phyloP scores from a whole-genome alignment of 2,113 vertebrate genomes.

The Oncorhynchus nerka region DNA sequence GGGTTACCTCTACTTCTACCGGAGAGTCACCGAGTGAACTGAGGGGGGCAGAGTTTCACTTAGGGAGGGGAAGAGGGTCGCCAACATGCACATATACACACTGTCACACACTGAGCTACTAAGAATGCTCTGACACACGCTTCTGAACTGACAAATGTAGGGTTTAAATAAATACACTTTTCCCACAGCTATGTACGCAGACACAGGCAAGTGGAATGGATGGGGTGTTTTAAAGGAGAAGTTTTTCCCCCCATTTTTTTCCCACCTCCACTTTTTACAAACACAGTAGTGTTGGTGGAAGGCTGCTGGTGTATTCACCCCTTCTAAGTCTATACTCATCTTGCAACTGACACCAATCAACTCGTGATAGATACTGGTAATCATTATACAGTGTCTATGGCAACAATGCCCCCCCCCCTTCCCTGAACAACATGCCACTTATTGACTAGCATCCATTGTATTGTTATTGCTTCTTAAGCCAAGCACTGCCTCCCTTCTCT shows the following conservation, averaged over 20 bases:
- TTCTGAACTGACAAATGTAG: constrained; percentile 50
- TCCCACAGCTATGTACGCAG: constrained; percentile 23
- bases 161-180: constrained; percentile 66
- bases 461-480: constrained; percentile 46
- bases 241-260: constrained; percentile 2
- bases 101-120: constrained; percentile 51
- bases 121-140: constrained; percentile 42
- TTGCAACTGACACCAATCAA: constrained; percentile 5
- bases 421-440: constrained; percentile 20
- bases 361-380: not conserved
- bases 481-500: constrained; percentile 14
- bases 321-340: not conserved
- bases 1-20: constrained; percentile 98
- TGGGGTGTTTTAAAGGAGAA: not conserved
- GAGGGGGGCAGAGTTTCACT: constrained; percentile 25
- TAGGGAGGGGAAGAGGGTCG: constrained; percentile 32
- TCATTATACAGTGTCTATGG: constrained; percentile 34
- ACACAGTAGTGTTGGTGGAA: constrained; percentile 9
- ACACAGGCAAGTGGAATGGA: not conserved
- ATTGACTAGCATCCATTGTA: constrained; percentile 45
- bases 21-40: constrained; percentile 86
- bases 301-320: constrained; percentile 16
- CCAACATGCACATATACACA: constrained; percentile 33
- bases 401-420: constrained; percentile 24
- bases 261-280: constrained; percentile 2